Evolutionary conservation across 2,888 invertebrate genomes (phyloP).

Genomic region (Augiades crinisus): DNA sequence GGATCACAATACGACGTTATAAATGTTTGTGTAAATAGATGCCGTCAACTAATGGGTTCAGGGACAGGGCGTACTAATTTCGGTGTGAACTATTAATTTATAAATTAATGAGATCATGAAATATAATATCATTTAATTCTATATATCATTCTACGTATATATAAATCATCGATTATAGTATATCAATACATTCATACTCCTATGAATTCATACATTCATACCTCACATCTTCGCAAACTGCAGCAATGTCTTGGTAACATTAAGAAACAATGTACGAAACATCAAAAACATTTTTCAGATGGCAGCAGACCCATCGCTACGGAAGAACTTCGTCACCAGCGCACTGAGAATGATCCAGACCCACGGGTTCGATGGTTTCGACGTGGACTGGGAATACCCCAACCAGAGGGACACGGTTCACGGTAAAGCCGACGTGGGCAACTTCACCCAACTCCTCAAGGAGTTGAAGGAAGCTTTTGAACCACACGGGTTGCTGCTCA

Average conservation of each 20-base stretch:
- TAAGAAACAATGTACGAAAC: no score
- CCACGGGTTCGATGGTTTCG: conserved; percentile 86
- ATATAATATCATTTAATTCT: no score
- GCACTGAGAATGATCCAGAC: conserved; percentile 75
- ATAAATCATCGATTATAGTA: no score
- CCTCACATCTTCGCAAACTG: no score
- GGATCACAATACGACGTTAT: conserved; percentile 2
- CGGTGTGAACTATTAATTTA: no score
- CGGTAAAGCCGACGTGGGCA: conserved; percentile 64
- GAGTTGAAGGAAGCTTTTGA: conserved; percentile 81
- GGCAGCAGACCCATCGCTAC: conserved; percentile 56
- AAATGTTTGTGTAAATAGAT: conserved; percentile 1
- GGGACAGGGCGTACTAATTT: no score
- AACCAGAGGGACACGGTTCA: conserved; percentile 75
- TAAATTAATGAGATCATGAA: no score
- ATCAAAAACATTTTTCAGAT: conserved; percentile 44
- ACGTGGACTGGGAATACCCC: conserved; percentile 89
- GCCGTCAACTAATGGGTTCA: neutral
- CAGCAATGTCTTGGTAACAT: no score
- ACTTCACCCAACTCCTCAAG: conserved; percentile 75
- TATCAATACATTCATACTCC: no score
- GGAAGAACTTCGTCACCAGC: conserved; percentile 80
- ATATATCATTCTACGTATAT: no score
- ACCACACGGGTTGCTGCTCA: conserved; percentile 71
- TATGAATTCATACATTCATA: no score